Evolutionary conservation across 2,888 invertebrate genomes (phyloP), one percentile per base, ranked within the genome.

Genomic region (Neoitamus cyanurus): DNA sequence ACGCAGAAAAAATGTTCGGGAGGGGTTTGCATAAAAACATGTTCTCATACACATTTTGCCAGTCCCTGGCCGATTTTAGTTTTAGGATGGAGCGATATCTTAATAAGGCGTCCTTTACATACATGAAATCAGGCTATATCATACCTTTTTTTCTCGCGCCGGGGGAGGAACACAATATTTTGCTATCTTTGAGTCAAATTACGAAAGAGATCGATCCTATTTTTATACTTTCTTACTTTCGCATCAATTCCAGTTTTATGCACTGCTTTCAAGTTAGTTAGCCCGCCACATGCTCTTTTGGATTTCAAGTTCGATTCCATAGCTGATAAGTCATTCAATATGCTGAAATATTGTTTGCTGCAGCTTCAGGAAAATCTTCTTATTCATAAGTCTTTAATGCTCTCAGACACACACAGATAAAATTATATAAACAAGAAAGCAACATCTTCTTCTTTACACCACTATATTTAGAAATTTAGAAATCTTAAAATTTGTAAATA

Each of bases 401-500:
- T 48, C 7, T 58, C 58, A 36, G 5, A 37, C 73, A 36, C 15
- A 36, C 36, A 73, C 73, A 36, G 20, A 25, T 2, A 73, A 73
- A 73, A 34, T 36, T 73, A 73, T 73, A 73, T 34, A 73, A 73
- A 34, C 31, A 73, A 34, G 31, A 30, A 73, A 36, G 37, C 30
- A 69, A 73, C 2, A 31, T 73, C 34, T 73, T 34, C 31, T 73
- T 73, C 34, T 34, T 73, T 34, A 73, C 11, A 20, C 25, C 20
- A 36, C 73, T 73, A 73, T 34, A 34, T 36, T 73, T 73, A 73
- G 73, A 73, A 73, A 3, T 13, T 73, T 34, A 73, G 31, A 73
- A 73, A 73, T 58, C 73, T 73, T 73, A 73, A 73, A 73, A 73
- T 73, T 73, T 73, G 73, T 73, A 73, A 73, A 73, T 73, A 73